A percentile compares a stretch with the other conserved stretches of the same genome.
These are phyloP conservation scores for Apocheima hispidaria DNA, from an alignment of 2,888 invertebrate genomes.

Conservation along the genomic window DNA sequence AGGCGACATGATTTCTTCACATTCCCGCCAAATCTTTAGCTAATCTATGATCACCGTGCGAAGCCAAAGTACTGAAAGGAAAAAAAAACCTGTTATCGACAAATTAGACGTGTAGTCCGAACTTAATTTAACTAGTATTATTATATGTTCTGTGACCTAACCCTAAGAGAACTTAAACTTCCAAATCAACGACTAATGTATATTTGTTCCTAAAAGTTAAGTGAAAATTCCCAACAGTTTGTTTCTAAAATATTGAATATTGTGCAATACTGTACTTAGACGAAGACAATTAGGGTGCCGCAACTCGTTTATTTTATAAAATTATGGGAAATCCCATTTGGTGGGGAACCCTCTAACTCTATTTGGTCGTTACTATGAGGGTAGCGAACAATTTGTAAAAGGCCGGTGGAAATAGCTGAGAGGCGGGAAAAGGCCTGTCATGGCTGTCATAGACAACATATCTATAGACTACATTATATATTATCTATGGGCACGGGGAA, in stretches of 20 bases:
- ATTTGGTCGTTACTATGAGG: slow-evolving; percentile 74
- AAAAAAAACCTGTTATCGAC: no score
- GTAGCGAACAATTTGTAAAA: slow-evolving; percentile 78
- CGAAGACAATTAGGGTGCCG: slow-evolving; percentile 66
- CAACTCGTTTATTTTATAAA: slow-evolving; percentile 75
- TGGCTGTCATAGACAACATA: slow-evolving; percentile 75
- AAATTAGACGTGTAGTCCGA: no score
- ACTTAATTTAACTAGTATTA: no score
- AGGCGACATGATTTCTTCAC: no score
- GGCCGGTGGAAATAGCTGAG: slow-evolving; percentile 74
- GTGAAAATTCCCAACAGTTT: no score
- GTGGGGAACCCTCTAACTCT: slow-evolving; percentile 73
- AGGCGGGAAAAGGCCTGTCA: slow-evolving; percentile 82
- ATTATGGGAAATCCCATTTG: slow-evolving; percentile 80
- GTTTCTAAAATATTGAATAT: slow-evolving; percentile 35
- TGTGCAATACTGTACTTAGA: slow-evolving; percentile 51
- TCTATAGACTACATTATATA: slow-evolving; percentile 55
- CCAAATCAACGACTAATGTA: no score
- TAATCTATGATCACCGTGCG: no score
- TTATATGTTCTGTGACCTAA: no score
- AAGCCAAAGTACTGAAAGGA: no score
- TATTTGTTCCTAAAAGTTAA: no score
- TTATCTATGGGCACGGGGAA: slow-evolving; percentile 60
- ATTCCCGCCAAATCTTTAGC: no score
- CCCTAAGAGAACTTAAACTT: no score